phyloP scores from a whole-genome alignment of 64 coral and sea anemone species.

The Porites lutea region DNA sequence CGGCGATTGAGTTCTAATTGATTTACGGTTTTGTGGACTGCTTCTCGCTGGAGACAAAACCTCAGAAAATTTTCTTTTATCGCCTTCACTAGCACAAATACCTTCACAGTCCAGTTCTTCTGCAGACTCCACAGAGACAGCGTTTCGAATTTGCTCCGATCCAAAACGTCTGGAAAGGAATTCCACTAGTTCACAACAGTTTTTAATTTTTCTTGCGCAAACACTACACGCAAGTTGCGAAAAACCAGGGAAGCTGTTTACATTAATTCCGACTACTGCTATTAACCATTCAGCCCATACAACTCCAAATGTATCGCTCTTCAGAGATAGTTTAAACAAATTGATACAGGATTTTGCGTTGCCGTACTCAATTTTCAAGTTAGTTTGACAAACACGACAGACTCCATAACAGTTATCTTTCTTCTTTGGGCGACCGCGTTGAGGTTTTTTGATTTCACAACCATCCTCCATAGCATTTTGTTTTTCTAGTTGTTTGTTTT shows the following conservation, averaged over 20 bases:
- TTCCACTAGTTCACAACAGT: not conserved
- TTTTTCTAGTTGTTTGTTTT: too few species aligned
- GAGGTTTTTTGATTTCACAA: not conserved
- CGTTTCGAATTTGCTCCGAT: not conserved
- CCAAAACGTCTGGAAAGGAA: not conserved
- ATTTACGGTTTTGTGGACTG: not conserved
- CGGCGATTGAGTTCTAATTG: not conserved
- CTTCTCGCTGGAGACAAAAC: not conserved
- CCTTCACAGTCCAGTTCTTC: not conserved
- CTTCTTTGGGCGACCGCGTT: not conserved
- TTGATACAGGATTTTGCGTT: not conserved
- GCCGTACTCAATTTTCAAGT: not conserved
- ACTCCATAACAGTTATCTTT: not conserved
- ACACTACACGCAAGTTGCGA: constrained; percentile 3
- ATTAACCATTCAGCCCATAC: not conserved
- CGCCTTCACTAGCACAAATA: not conserved
- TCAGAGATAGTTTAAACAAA: not conserved
- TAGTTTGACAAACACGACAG: not conserved
- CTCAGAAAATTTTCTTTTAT: not conserved
- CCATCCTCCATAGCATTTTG: not conserved
- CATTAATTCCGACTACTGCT: not conserved
- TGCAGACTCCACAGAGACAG: not conserved
- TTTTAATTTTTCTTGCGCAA: not conserved
- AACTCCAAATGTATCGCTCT: not conserved
- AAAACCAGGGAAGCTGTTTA: not conserved